These are phyloP conservation scores for Phalanger gymnotis DNA, from an alignment of 2,797 vertebrate genomes.

Conservation along the genomic window DNA sequence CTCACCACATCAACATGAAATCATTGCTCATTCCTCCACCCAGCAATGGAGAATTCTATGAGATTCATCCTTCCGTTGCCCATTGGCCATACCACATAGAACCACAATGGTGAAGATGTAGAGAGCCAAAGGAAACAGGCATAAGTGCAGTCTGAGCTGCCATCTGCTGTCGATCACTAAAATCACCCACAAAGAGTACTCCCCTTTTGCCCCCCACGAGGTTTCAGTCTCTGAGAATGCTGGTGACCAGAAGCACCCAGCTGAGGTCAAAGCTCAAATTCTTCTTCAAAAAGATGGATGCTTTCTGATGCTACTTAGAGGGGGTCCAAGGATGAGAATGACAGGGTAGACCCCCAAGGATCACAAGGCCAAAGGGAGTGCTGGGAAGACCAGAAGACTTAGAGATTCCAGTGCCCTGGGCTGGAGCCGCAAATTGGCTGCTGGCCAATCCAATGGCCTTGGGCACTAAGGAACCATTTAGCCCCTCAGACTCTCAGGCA, in stretches of 20 bases:
- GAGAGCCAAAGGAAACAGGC: neutral
- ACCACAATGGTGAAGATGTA: neutral
- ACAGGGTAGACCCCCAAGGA: accelerated
- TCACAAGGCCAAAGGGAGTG: neutral
- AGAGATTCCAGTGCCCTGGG: neutral
- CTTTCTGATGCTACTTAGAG: neutral
- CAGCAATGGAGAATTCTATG: neutral
- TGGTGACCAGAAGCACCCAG: accelerated
- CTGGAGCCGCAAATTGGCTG: neutral
- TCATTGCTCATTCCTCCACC: neutral
- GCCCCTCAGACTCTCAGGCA: too few relatives aligned
- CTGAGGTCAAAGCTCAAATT: neutral
- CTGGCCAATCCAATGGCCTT: too few relatives aligned
- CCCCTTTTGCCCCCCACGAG: accelerated
- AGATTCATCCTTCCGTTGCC: neutral
- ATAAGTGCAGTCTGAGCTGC: neutral
- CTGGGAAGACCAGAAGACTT: accelerated
- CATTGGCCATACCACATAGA: accelerated
- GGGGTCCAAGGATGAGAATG: neutral
- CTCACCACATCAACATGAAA: accelerated
- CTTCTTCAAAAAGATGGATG: neutral
- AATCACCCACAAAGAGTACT: accelerated
- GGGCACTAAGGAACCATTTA: too few relatives aligned
- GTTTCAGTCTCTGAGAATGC: neutral
- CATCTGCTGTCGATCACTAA: neutral